phyloP scores from a whole-genome alignment of 2,797 vertebrate genomes.

The Neosilurus mollespiculum region DNA sequence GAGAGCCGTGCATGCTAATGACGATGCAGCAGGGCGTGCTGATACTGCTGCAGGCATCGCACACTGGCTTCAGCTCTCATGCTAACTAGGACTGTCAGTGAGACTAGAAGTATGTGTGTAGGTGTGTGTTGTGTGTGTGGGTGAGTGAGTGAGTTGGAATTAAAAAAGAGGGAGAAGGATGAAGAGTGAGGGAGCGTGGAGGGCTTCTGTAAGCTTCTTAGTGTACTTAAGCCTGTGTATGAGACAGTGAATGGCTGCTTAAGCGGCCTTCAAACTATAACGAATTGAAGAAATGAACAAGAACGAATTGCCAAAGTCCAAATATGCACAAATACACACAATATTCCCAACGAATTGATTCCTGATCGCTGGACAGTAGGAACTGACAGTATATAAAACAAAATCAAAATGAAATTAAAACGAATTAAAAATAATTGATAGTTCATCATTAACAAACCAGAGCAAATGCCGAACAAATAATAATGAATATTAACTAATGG shows the following conservation, averaged over 20 bases:
- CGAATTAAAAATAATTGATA: too few species aligned
- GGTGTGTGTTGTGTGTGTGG: slow-evolving; percentile 22
- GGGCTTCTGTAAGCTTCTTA: slow-evolving; percentile 42
- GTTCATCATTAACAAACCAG: too few species aligned
- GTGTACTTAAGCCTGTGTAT: slow-evolving; percentile 47
- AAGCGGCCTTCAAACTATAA: too few species aligned
- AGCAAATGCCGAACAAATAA: too few species aligned
- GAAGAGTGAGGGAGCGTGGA: slow-evolving; percentile 46
- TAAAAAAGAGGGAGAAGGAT: slow-evolving; percentile 19
- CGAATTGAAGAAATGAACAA: too few species aligned
- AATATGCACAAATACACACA: too few species aligned
- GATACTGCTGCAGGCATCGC: slow-evolving; percentile 29
- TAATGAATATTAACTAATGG: too few species aligned
- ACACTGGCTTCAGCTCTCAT: slow-evolving; percentile 29
- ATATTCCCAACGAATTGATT: too few species aligned
- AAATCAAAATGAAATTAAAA: too few species aligned
- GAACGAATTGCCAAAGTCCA: too few species aligned
- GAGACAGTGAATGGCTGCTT: slow-evolving; percentile 46
- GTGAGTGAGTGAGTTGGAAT: slow-evolving; percentile 13
- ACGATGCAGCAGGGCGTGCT: slow-evolving; percentile 38
- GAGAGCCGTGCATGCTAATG: slow-evolving; percentile 71
- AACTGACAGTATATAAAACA: too few species aligned
- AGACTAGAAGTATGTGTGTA: slow-evolving; percentile 45
- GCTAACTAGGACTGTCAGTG: slow-evolving; percentile 43
- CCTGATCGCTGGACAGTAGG: too few species aligned